Conservation (phyloP, 92 coral and sea anemone genomes). For the Actinernus sp. region DNA sequence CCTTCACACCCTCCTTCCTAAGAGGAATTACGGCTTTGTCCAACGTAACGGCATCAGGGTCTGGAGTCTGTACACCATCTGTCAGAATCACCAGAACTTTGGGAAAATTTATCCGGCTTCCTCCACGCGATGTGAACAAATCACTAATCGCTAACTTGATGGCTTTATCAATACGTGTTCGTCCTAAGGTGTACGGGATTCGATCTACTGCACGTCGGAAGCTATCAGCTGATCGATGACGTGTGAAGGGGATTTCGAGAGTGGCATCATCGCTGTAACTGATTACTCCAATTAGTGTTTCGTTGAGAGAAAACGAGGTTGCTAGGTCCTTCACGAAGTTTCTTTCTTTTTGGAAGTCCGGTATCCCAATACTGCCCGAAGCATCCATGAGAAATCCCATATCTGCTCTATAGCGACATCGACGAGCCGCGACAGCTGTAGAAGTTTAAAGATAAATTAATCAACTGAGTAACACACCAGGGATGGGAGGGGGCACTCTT, state of each 20-base stretch:
- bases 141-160: constrained; percentile 43
- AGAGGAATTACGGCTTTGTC: constrained; percentile 63
- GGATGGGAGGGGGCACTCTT: no score
- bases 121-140: constrained; percentile 14
- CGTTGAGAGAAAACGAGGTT: constrained; percentile 42
- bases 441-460: no score
- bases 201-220: constrained; percentile 60
- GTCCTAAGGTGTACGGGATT: constrained; percentile 53
- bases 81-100: constrained; percentile 65
- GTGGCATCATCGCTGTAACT: constrained; percentile 63
- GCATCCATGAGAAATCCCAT: constrained; percentile 76
- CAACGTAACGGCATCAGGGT: constrained; percentile 70
- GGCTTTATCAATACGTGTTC: constrained; percentile 79
- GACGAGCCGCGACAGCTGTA: constrained; percentile 6
- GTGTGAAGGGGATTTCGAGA: constrained; percentile 45
- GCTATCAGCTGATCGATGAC: constrained; percentile 25
- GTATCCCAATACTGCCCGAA: constrained; percentile 65
- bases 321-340: constrained; percentile 76
- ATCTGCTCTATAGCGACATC: constrained; percentile 38
- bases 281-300: constrained; percentile 64
- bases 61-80: constrained; percentile 70
- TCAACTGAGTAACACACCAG: no score
- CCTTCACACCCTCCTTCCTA: constrained; percentile 65
- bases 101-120: constrained; percentile 34
- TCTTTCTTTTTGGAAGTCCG: constrained; percentile 66